Evolutionary conservation across 2,797 vertebrate species (phyloP), one percentile per base, ranked within the genome.

Genomic region (Eupleurogrammus muticus): DNA sequence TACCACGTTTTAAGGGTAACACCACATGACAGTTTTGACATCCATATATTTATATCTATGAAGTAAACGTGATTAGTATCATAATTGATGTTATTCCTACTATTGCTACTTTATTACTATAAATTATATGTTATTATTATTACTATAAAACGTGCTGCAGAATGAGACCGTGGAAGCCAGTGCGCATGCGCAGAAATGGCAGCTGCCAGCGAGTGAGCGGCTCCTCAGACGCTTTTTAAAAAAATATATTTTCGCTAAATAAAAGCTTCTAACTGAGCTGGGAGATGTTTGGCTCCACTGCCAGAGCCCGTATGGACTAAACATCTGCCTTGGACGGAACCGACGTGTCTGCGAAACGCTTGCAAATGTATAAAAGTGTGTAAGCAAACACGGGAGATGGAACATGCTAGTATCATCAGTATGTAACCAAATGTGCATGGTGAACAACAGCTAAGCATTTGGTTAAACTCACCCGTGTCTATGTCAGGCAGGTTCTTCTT

Each of bases 181-280:
- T 85, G 85, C 85, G 85, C 85, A 85, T 87, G 85, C 85, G 28
- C 85, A 21, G 68, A 77, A 65, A 80, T 85, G 82, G 80, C 81
- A 79, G 82, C 82, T 42, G 66, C 67, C 67, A 34, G 66, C 67
- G 64, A 34, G 48, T 0, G 19, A 40, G 66, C 24, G 21, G 11
- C 65, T 20, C 4, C 38, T 21, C 28, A 20, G 35, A 14, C 3
- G 38, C 19, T 19, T 35, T n/a, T n/a, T n/a, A n/a, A n/a, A n/a
- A n/a, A n/a, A n/a, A n/a, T n/a, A n/a, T 35, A 23, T 40, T 53
- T 34, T 1, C 7, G 34, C 53, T 11, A 23, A 55, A 54, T 47
- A 16, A 42, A 42, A 42, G 4, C 14, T 42, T 13, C 14, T 6
- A 14, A 2, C 34, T 0, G 72, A 32, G 53, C 35, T 1, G 40